Evolutionary conservation across 2,113 vertebrate genomes (phyloP), one percentile per base, ranked within the genome.

Genomic region (Neomonachus schauinslandi): DNA sequence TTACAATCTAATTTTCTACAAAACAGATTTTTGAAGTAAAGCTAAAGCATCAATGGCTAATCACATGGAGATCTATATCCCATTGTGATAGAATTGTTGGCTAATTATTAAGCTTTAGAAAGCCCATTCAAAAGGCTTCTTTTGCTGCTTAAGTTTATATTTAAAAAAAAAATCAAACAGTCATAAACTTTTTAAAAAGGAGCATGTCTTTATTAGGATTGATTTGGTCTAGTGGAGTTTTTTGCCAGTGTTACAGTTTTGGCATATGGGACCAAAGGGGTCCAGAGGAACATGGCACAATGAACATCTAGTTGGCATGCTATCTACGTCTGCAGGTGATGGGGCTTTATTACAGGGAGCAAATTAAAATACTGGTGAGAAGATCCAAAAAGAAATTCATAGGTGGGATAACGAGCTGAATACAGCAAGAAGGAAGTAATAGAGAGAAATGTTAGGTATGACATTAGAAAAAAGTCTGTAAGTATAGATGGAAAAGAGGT

Each of bases 121-220:
- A 83, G 28, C 46, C 24, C 33, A 61, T 95, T 88, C 11, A 7
- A 80, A 72, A 89, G 33, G 1, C 5, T 6, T 22, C 33, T 42
- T 61, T 39, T 51, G 51, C 13, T 28, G 12, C 24, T 61, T 51
- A 57, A 71, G 0, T 28, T 81, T 77, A 39, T 55, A 63, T 80
- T 77, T 39, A 11, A 33, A 93, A 61, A 5, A 69, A 5, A 69
- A 49, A 49, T 9, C 10, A 92, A 11, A 46, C 53, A 46, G 28
- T 7, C 22, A 94, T 31, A 74, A 69, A 63, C 6, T 57, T 13
- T 97, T 97, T 57, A 46, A 65, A 93, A 93, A 80, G 55, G 69
- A 94, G 39, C 18, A 59, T 12, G 13, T 63, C n/a, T 95, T 98
- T 59, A 46, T 59, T 93, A 95, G 77, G 11, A 92, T 69, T 82